These are phyloP conservation scores for Rhinogobius similis DNA, from an alignment of 2,113 vertebrate species.

Conservation along the genomic window DNA sequence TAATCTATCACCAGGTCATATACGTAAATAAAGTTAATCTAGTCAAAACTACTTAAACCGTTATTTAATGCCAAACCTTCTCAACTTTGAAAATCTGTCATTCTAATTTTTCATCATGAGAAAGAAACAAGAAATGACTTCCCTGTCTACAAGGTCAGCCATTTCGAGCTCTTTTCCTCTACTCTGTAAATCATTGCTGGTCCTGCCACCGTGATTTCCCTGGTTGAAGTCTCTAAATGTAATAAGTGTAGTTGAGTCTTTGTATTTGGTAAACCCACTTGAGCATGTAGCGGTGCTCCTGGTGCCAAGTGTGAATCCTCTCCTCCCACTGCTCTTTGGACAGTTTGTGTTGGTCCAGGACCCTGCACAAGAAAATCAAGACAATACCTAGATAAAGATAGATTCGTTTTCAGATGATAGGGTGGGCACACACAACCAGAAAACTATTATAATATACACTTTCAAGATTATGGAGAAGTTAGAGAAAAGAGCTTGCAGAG, in stretches of 20 bases:
- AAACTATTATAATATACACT: not conserved
- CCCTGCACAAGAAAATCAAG: constrained; percentile 71
- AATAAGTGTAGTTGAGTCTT: not conserved
- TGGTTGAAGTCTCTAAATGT: not conserved
- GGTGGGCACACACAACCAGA: not conserved
- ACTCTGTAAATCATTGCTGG: not conserved
- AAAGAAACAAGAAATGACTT: not conserved
- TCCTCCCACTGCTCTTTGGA: constrained; percentile 95
- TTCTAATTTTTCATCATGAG: not conserved
- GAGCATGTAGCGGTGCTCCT: constrained; percentile 89
- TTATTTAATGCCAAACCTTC: not conserved
- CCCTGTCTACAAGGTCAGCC: not conserved
- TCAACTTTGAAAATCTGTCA: not conserved
- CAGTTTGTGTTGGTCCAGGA: constrained; percentile 96
- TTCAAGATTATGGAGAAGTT: too few relatives aligned
- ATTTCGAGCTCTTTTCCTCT: not conserved
- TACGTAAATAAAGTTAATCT: not conserved
- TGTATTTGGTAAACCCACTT: constrained; percentile 80
- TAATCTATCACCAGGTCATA: not conserved
- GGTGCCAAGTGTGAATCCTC: constrained; percentile 92
- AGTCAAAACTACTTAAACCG: not conserved
- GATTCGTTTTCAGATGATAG: not conserved
- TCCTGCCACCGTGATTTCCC: not conserved
- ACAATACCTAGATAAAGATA: constrained; percentile 8
- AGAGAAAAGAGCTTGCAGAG: too few relatives aligned